Evolutionary conservation across 2,888 invertebrate species (phyloP).

Genomic region (Clepsis dumicolana): DNA sequence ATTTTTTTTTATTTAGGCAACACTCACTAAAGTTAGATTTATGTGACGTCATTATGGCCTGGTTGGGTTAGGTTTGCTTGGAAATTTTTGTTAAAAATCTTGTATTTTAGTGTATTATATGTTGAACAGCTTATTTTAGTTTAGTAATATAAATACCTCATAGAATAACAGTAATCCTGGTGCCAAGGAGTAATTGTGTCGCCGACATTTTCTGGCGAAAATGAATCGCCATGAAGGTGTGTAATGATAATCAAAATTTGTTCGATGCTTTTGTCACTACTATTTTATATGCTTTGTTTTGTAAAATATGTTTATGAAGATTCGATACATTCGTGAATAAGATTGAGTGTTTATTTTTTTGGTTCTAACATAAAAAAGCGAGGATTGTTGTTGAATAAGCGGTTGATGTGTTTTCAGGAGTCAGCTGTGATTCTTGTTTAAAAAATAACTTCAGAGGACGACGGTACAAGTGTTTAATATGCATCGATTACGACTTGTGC

Average conservation of each 20-base stretch:
- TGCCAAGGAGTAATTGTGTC: constrained; percentile 80
- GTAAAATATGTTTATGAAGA: constrained; percentile 26
- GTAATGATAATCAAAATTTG: constrained; percentile 86
- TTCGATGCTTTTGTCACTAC: constrained; percentile 83
- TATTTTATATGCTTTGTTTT: constrained; percentile 62
- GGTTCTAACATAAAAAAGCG: constrained; percentile 3
- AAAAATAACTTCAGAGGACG: constrained; percentile 99
- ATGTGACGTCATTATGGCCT: constrained; percentile 89
- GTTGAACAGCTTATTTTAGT: constrained; percentile 86
- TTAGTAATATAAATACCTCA: constrained; percentile 83
- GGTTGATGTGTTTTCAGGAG: constrained; percentile 90
- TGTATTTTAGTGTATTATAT: constrained; percentile 88
- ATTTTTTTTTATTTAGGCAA: constrained; percentile 51
- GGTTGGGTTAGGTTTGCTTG: constrained; percentile 91
- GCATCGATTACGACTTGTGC: constrained; percentile 99
- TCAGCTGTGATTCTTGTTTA: constrained; percentile 99
- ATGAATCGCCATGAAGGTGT: constrained; percentile 99
- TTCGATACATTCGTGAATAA: constrained; percentile 8
- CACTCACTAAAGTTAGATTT: constrained; percentile 60
- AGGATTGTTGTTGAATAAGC: constrained; percentile 62
- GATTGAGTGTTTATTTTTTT: constrained; percentile 26
- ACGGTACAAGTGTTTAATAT: constrained; percentile 99
- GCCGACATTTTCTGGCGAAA: constrained; percentile 86
- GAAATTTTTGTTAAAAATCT: constrained; percentile 88
- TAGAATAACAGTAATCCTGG: constrained; percentile 79